Base-by-base conservation (phyloP, 2,888 invertebrate species). In the Drosophila nr. perissopoda region DNA sequence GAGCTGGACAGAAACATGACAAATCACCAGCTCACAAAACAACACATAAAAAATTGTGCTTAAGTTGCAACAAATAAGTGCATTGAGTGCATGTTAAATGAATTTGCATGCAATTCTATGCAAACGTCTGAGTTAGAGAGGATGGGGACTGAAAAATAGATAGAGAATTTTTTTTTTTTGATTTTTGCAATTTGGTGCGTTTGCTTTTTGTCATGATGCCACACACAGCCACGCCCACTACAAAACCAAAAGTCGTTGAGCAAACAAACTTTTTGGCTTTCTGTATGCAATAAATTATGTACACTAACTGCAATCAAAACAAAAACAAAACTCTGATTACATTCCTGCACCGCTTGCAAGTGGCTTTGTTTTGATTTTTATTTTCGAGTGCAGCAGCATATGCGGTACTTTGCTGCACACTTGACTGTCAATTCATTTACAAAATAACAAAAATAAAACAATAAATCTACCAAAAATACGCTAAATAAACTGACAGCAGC, bases 291-390 rank as follows among this genome's bases (percentile, higher is more conserved):
- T 85, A 88, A 88, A 82, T 82, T 85, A 86, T 78, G 82, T 82
- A 73, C 73, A 52, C 68, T 75, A 88, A 85, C 88, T 86, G 83
- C 83, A 88, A 86, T 83, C 82, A 83, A 80, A 79, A 73, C 72
- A 82, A 82, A 70, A 76, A 66, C 58, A 58, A 56, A 75, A 67
- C 64, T 73, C 76, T 29, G 71, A 72, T 72, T 73, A 71, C 69
- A 80, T 71, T 74, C 68, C 59, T 48, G 67, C 53, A 48, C 42
- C 65, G 56, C 45, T 57, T 70, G 53, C 40, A 31, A 38, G 27
- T 51, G 61, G 29, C n/a, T 63, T 49, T 66, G 56, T 54, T 60
- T 57, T 49, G 57, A 48, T 68, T 36, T 54, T 58, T 56, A 73
- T 67, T 38, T 56, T 38, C 27, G 38, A 38, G 56, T 56, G 27